phyloP scores from a whole-genome alignment of 1,140 invertebrate species.

The Heliconius himera region DNA sequence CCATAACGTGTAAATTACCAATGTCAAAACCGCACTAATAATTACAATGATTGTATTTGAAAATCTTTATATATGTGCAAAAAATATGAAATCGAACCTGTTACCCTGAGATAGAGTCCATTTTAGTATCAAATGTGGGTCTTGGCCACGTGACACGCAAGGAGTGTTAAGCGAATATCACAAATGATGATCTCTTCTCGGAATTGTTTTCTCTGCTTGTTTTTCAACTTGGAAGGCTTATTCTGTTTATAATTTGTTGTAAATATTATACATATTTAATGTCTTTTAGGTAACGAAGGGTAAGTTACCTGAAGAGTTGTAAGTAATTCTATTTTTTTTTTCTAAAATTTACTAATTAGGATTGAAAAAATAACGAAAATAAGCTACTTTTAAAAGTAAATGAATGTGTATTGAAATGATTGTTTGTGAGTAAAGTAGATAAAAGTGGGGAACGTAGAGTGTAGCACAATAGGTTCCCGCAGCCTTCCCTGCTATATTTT shows the following conservation, averaged over 20 bases:
- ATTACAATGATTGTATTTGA: slow-evolving; percentile 51
- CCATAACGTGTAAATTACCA: slow-evolving; percentile 58
- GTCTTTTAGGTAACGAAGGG: background rate
- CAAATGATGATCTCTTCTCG: slow-evolving; percentile 59
- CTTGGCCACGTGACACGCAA: slow-evolving; percentile 41
- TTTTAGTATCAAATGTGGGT: background rate
- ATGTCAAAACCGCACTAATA: slow-evolving; percentile 61
- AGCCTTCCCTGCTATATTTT: too few species aligned
- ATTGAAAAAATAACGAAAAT: too few species aligned
- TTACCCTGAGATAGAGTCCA: background rate
- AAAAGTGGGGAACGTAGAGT: too few species aligned
- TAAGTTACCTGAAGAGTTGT: background rate
- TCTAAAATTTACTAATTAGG: too few species aligned
- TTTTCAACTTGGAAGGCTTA: slow-evolving; percentile 39
- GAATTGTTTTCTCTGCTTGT: slow-evolving; percentile 56
- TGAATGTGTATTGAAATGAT: too few species aligned
- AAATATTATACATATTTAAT: background rate
- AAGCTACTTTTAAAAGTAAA: too few species aligned
- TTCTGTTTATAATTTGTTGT: slow-evolving; percentile 35
- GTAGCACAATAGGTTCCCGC: too few species aligned
- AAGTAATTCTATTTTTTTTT: too few species aligned
- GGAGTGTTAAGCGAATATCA: slow-evolving; percentile 60
- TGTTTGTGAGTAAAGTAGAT: too few species aligned
- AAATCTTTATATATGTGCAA: background rate
- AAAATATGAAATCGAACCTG: background rate